Conservation (phyloP, 2,113 vertebrate species). For the Nyctibius bracteatus region DNA sequence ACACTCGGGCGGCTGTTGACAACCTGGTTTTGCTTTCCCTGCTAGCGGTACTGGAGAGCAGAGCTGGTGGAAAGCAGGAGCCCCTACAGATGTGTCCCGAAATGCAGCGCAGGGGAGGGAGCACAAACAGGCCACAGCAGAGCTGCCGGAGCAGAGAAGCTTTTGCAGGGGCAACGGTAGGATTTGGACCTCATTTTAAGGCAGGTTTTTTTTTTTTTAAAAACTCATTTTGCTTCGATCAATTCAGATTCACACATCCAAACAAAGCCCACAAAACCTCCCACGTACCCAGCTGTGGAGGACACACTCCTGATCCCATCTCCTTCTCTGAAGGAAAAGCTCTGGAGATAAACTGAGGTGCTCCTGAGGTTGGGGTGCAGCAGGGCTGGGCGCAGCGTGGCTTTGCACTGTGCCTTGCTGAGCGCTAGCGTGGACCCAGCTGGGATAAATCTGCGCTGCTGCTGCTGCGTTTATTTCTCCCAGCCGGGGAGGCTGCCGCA, state of each 20-base stretch:
- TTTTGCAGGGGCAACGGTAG: not conserved
- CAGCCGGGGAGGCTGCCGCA: not conserved
- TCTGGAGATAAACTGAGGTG: not conserved
- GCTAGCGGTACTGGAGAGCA: not conserved
- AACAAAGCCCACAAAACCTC: not conserved
- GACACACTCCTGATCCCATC: not conserved
- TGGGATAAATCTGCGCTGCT: not conserved
- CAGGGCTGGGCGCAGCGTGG: not conserved
- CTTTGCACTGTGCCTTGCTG: rapidly evolving
- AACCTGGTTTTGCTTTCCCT: not conserved
- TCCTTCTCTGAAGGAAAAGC: not conserved
- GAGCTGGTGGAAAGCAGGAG: not conserved
- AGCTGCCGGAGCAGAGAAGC: not conserved
- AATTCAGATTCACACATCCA: not conserved
- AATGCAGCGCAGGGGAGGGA: not conserved
- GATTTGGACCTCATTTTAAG: not conserved
- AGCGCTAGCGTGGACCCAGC: not conserved
- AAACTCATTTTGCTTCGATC: not conserved
- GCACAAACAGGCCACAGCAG: not conserved
- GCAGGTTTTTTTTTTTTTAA: not conserved
- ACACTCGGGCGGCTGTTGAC: not conserved
- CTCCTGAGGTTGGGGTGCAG: not conserved
- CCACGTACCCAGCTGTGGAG: rapidly evolving
- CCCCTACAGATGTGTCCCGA: not conserved
- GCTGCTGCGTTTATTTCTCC: not conserved